A percentile compares a stretch with the other conserved stretches of the same genome.
These are phyloP conservation scores for Scartelaos histophorus DNA, from an alignment of 2,113 vertebrate species.

Conservation along the genomic window DNA sequence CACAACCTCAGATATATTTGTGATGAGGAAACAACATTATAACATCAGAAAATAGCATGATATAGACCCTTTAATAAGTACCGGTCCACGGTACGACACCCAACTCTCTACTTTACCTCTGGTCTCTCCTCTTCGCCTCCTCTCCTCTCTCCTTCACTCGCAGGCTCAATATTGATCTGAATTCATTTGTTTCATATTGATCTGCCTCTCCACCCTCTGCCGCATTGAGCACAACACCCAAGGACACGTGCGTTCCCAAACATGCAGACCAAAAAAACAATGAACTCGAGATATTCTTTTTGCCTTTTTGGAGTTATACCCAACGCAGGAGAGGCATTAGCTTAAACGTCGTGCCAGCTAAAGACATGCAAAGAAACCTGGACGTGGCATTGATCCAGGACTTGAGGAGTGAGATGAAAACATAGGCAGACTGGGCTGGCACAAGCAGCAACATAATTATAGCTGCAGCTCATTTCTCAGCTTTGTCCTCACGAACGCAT, in stretches of 20 bases:
- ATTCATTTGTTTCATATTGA: conserved; percentile 80
- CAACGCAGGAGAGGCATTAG: conserved; percentile 27
- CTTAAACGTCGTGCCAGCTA: conserved; percentile 52
- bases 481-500: conserved; percentile 37
- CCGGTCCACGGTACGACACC: conserved; percentile 51
- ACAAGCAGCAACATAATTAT: conserved; percentile 46
- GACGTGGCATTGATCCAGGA: conserved; percentile 67
- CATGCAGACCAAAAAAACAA: conserved; percentile 22
- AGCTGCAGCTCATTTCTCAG: conserved; percentile 55
- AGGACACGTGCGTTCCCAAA: conserved; percentile 53
- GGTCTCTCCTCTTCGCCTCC: conserved; percentile 55
- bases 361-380: conserved; percentile 61
- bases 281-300: background rate
- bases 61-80: background rate
- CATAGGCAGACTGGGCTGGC: conserved; percentile 35
- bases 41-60: too few relatives aligned
- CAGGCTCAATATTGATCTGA: conserved; percentile 73
- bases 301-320: background rate
- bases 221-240: conserved; percentile 75
- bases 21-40: too few relatives aligned
- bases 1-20: too few relatives aligned
- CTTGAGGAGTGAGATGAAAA: conserved; percentile 62
- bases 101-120: conserved; percentile 50
- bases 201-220: conserved; percentile 75
- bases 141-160: conserved; percentile 67